phyloP scores from a whole-genome alignment of 2,113 vertebrate species.

The Conger conger region DNA sequence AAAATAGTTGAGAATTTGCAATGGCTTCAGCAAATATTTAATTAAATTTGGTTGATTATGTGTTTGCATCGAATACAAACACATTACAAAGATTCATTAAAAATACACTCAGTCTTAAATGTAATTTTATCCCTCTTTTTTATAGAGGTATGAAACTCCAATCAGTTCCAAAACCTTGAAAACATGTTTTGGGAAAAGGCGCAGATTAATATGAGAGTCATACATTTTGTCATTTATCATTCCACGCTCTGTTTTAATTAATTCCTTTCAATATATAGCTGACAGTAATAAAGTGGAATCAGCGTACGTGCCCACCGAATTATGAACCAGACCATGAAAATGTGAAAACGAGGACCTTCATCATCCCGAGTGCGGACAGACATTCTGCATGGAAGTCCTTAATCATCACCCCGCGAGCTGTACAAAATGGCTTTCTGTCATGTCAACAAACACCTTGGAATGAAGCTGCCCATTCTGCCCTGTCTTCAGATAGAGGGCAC shows the following conservation, averaged over 20 bases:
- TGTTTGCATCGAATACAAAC: neutral
- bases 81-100: neutral
- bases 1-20: neutral
- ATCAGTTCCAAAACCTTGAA: neutral
- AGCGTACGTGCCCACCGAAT: neutral
- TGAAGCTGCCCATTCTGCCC: neutral
- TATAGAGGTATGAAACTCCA: neutral
- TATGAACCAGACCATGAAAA: neutral
- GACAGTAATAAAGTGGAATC: neutral
- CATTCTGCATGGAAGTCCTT: neutral
- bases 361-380: neutral
- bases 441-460: neutral
- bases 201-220: neutral
- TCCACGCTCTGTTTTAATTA: neutral
- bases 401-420: neutral
- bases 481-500: neutral
- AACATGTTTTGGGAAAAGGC: neutral
- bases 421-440: neutral
- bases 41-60: neutral
- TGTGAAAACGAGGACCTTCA: slow-evolving; percentile 1
- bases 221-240: neutral
- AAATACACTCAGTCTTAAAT: neutral
- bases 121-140: neutral
- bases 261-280: neutral
- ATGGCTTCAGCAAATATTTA: neutral